Conservation (phyloP, 2,113 vertebrate species). For the Stigmatopora argus region DNA sequence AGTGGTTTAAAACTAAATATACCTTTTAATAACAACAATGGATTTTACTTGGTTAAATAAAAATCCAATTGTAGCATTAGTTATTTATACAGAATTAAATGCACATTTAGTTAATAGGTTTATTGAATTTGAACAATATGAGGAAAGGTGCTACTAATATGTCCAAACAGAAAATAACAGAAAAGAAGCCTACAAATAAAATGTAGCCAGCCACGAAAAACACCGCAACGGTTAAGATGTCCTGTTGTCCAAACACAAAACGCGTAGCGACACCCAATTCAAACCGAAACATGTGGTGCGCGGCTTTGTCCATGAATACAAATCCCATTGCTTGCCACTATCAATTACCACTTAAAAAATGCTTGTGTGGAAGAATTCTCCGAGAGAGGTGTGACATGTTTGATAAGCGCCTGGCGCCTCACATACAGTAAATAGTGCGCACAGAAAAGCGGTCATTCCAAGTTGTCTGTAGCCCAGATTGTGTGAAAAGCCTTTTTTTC, state of each 20-base stretch:
- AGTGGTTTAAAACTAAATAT: too few species aligned
- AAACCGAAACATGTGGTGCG: conserved; percentile 10
- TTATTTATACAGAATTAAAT: not conserved
- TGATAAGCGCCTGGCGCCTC: conserved; percentile 11
- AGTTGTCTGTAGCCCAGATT: conserved; percentile 25
- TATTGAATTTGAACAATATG: not conserved
- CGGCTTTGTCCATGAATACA: conserved; percentile 24
- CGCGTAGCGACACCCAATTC: conserved; percentile 6
- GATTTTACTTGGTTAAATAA: not conserved
- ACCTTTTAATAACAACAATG: too few species aligned
- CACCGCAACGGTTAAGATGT: not conserved
- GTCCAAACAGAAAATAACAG: not conserved
- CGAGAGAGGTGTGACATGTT: conserved; percentile 20
- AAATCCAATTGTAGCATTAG: not conserved
- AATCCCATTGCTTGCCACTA: conserved; percentile 20
- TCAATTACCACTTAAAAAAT: conserved; percentile 23
- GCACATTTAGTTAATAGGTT: not conserved
- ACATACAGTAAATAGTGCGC: not conserved
- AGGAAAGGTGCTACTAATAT: not conserved
- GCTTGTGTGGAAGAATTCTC: conserved; percentile 7
- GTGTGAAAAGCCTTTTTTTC: conserved; percentile 28
- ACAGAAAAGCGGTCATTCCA: not conserved
- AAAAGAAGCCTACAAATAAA: not conserved
- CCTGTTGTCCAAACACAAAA: conserved; percentile 12
- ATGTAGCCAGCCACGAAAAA: not conserved